Evolutionary conservation across 2,797 vertebrate species (phyloP).

Genomic region (Poeciliopsis paucimaculata): DNA sequence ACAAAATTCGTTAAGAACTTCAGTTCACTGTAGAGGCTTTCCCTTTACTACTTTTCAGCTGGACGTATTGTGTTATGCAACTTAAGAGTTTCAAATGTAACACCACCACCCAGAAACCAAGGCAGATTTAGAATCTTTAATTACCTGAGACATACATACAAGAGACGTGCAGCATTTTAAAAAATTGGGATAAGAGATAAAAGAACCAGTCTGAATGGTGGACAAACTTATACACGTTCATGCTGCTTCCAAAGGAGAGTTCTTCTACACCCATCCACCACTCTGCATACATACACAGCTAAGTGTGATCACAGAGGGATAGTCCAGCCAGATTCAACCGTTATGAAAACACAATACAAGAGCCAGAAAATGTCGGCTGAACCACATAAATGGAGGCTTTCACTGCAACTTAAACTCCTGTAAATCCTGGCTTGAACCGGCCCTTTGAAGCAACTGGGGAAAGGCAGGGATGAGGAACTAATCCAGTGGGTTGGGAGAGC

Average conservation of each 20-base stretch:
- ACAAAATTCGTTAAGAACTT: no score
- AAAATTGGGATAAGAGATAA: slow-evolving; percentile 32
- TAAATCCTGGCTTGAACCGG: slow-evolving; percentile 21
- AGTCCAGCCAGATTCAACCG: slow-evolving; percentile 57
- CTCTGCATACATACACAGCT: slow-evolving; percentile 36
- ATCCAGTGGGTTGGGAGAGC: slow-evolving; percentile 6
- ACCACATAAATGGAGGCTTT: slow-evolving; percentile 57
- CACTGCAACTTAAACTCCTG: slow-evolving; percentile 38
- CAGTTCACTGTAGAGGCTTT: no score
- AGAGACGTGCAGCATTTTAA: background rate
- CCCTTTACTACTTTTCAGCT: no score
- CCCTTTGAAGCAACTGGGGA: slow-evolving; percentile 17
- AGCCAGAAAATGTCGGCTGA: slow-evolving; percentile 57
- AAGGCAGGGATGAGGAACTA: slow-evolving; percentile 16
- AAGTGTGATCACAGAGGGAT: slow-evolving; percentile 44
- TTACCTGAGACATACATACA: no score
- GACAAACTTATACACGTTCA: slow-evolving; percentile 36
- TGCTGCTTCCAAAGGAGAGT: slow-evolving; percentile 20
- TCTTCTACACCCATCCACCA: slow-evolving; percentile 29
- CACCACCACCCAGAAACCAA: no score
- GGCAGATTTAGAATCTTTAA: no score
- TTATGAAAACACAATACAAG: slow-evolving; percentile 64
- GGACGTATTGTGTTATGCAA: no score
- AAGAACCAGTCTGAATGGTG: slow-evolving; percentile 48
- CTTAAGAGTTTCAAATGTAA: no score